phyloP scores from a whole-genome alignment of 2,113 vertebrate species.

The Cyanoramphus novaezelandiae region DNA sequence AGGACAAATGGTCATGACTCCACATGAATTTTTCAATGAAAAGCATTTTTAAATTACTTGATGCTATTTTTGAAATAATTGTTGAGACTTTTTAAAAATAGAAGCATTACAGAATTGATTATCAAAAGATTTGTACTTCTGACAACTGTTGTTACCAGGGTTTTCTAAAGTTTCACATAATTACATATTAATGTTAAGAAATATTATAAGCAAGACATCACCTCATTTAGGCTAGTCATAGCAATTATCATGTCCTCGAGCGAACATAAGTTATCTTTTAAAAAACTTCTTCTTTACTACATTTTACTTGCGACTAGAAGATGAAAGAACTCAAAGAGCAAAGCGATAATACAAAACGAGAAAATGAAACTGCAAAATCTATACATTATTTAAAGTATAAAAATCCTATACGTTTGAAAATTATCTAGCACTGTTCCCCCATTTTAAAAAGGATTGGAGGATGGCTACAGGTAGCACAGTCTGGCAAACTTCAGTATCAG shows the following conservation, averaged over 20 bases:
- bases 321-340: neutral
- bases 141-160: neutral
- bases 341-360: neutral
- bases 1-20: neutral
- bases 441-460: neutral
- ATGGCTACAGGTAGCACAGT: neutral
- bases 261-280: neutral
- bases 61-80: neutral
- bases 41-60: neutral
- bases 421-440: neutral
- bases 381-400: neutral
- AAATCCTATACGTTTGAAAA: neutral
- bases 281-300: neutral
- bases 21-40: neutral
- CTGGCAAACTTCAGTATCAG: neutral
- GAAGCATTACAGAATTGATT: neutral
- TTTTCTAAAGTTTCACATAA: neutral
- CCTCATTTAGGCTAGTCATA: neutral
- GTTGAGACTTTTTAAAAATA: neutral
- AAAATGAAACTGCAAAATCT: neutral
- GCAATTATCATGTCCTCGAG: neutral
- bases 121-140: neutral
- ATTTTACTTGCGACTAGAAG: neutral
- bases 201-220: neutral
- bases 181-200: neutral